A percentile compares a stretch with the other conserved stretches of the same genome.
Conservation (phyloP, 1,140 invertebrate species). For the Pseudachorutes palmiensis region DNA sequence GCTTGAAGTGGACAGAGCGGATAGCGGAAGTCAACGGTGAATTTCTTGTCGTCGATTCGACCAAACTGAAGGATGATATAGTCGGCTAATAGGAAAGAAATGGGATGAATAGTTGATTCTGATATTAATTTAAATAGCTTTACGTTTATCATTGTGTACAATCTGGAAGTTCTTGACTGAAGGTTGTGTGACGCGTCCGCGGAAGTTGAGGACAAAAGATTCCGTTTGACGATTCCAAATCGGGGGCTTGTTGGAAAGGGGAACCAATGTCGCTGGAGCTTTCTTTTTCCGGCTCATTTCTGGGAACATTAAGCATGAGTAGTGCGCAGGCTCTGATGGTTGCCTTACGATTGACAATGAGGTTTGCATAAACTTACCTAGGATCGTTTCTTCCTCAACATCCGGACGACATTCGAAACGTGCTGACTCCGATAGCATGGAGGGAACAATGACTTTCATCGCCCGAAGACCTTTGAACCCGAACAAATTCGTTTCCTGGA, state of each 20-base stretch:
- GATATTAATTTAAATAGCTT: constrained; percentile 17
- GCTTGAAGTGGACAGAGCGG: constrained; percentile 95
- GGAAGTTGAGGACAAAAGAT: constrained; percentile 98
- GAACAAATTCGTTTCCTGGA: constrained; percentile 91
- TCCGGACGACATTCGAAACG: constrained; percentile 66
- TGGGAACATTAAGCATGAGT: background rate
- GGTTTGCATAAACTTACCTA: constrained; percentile 51
- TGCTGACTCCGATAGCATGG: constrained; percentile 73
- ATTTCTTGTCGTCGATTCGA: constrained; percentile 80
- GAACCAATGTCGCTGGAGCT: background rate
- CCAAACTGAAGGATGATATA: constrained; percentile 29
- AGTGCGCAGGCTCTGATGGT: background rate
- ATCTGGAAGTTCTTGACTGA: constrained; percentile 99
- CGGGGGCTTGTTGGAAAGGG: constrained; percentile 95
- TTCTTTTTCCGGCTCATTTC: background rate
- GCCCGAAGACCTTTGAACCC: constrained; percentile 96
- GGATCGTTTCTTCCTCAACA: constrained; percentile 67
- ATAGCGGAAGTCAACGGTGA: constrained; percentile 97
- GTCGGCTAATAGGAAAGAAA: constrained; percentile 15
- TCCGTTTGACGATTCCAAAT: constrained; percentile 99
- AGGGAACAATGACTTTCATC: constrained; percentile 96
- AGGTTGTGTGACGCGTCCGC: constrained; percentile 95
- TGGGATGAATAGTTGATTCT: background rate
- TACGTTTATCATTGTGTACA: constrained; percentile 90
- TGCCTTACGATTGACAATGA: background rate